Evolutionary conservation across 2,113 vertebrate species (phyloP), one percentile per base, ranked within the genome.

Genomic region (Grallaria varia): DNA sequence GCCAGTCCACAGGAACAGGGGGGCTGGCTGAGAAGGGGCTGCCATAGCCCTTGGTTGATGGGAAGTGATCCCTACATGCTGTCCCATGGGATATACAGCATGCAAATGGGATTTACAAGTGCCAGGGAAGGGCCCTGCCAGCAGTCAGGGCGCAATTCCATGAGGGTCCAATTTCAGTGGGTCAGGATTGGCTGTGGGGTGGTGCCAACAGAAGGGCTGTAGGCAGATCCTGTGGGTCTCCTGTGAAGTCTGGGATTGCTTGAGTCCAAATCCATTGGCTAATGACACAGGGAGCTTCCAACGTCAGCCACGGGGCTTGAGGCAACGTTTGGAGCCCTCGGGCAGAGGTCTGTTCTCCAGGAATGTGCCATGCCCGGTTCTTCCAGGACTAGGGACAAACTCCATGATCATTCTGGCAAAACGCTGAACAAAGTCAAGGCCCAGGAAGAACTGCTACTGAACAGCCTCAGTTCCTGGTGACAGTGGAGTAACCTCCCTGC

Each of bases 291-390:
- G 15, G 40, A 85, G 63, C 42, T 72, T 83, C 66, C 18, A 53
- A 2, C n/a, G 22, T 3, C 1, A 0, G 22, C 12, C 53, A 30
- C 25, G 14, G 63, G 42, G 68, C 50, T 86, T 1, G 0, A 62
- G 62, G 50, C 8, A 5, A 33, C 0, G 0, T 45, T 42, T 10
- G 42, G 53, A 90, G 76, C 35, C 39, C 31, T 37, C 16, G 18
- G 44, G 31, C 55, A 91, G 50, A 59, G n/a, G 9, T 28, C 21
- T 80, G 25, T 40, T 52, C 74, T 66, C 55, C 59, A 90, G 79
- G 44, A 55, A 24, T 4, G 40, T 18, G 18, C 21, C 21, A 12
- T 31, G 33, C n/a, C 35, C 9, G 2, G 31, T 67, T 74, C 59
- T 53, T 45, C 72, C 39, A 74, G 64, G 30, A 50, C 3, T 12